These are phyloP conservation scores for Pachypeltis micranthus DNA, from an alignment of 1,140 invertebrate genomes.

Conservation along the genomic window DNA sequence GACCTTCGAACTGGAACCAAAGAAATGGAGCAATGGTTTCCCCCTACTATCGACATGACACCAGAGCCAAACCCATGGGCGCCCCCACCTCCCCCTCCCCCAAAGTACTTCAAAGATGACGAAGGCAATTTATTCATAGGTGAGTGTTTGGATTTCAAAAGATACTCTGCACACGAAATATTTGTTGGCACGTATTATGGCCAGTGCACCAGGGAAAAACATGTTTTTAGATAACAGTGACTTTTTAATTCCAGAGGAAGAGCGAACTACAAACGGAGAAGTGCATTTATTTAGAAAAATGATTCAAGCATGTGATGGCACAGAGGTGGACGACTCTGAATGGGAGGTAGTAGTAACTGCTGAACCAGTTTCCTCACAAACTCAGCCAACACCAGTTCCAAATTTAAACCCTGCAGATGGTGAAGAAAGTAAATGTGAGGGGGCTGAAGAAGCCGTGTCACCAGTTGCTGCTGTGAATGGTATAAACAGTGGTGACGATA, in stretches of 20 bases:
- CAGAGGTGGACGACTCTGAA: constrained; percentile 9
- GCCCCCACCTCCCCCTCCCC: not conserved
- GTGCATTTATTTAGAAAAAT: not conserved
- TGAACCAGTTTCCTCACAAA: no score
- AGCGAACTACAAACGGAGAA: not conserved
- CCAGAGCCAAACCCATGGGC: constrained; percentile 18
- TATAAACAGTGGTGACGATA: no score
- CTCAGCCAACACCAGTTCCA: no score
- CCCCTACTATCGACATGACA: constrained; percentile 17
- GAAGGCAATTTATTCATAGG: constrained; percentile 14
- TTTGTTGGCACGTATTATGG: not conserved
- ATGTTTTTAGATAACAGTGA: not conserved
- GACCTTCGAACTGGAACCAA: constrained; percentile 26
- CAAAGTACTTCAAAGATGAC: constrained; percentile 8
- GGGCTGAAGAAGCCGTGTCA: no score
- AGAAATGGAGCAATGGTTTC: constrained; percentile 27
- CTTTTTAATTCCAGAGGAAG: constrained; percentile 1
- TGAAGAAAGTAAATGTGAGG: no score
- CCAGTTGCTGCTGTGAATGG: no score
- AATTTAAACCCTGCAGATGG: no score
- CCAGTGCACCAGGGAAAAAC: not conserved
- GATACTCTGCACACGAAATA: not conserved
- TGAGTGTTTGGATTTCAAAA: not conserved
- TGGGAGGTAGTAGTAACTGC: not conserved
- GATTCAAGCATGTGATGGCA: not conserved